These are phyloP conservation scores for Lasioglossum malachurum DNA, from an alignment of 2,888 invertebrate genomes.

Conservation along the genomic window DNA sequence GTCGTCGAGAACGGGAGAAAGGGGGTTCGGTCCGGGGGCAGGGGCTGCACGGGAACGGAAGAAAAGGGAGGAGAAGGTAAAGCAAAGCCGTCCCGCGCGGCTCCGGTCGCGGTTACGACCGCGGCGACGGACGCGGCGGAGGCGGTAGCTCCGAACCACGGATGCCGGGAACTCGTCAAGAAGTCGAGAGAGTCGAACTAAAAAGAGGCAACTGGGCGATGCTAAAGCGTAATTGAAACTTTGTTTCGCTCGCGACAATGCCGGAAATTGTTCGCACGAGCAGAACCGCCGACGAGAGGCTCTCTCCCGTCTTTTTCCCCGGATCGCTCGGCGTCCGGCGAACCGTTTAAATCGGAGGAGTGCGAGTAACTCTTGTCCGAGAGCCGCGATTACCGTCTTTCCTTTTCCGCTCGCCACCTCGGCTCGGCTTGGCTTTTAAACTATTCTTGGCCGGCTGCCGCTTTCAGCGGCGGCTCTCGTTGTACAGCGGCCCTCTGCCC, in stretches of 20 bases:
- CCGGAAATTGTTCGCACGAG: constrained; percentile 60
- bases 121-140: not conserved
- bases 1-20: constrained; percentile 16
- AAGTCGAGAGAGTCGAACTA: constrained; percentile 56
- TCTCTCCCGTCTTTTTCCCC: constrained; percentile 48
- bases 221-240: constrained; percentile 72
- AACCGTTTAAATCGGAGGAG: constrained; percentile 55
- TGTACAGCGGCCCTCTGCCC: too few relatives aligned
- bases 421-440: not conserved
- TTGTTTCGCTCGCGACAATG: constrained; percentile 65
- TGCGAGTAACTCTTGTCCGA: constrained; percentile 36
- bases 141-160: not conserved
- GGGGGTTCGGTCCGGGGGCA: constrained; percentile 19
- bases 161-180: constrained; percentile 46
- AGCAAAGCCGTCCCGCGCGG: constrained; percentile 11
- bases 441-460: not conserved
- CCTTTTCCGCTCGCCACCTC: constrained; percentile 2
- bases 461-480: constrained; percentile 1
- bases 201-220: constrained; percentile 67
- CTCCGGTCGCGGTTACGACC: constrained; percentile 15
- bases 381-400: constrained; percentile 24
- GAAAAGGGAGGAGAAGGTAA: constrained; percentile 7
- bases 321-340: constrained; percentile 59
- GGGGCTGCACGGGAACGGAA: not conserved
- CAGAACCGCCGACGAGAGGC: constrained; percentile 58